Evolutionary conservation across 2,888 invertebrate species (phyloP), one percentile per base, ranked within the genome.

Genomic region (Sicus ferrugineus): DNA sequence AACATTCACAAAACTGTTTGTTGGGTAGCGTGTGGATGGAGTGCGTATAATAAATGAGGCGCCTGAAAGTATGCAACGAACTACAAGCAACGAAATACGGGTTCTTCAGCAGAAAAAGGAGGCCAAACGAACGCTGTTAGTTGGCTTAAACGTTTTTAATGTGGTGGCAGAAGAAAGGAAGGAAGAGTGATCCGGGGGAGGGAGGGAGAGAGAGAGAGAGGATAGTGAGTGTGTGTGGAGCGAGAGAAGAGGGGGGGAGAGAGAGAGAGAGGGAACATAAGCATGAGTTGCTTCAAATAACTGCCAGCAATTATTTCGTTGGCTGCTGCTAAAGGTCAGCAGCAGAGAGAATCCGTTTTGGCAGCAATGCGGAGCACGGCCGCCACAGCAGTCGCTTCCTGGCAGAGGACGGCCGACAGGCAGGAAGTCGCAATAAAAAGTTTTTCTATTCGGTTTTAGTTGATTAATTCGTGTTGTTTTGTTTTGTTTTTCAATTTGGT

Each of bases 11-110:
- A n/a, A n/a, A n/a, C n/a, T n/a, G n/a, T n/a, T n/a, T n/a, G n/a
- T n/a, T n/a, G n/a, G n/a, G n/a, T n/a, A n/a, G n/a, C n/a, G n/a
- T n/a, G 56, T 30, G 19, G 26, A 23, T 42, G 42, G 42, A 26
- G 42, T 61, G 38, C 23, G 42, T 16, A 38, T 16, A 54, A 38
- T 38, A 61, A 38, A 38, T 23, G 23, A 42, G 61, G 42, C 61
- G 61, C 61, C 61, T 7, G 42, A 61, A 61, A 26, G 21, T 61
- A 61, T 61, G 61, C 61, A 61, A 42, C 42, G 23, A 54, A 54
- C 23, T 54, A 54, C 28, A 28, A 54, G 14, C 28, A 42, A 42
- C 14, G 14, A 42, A 42, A 9, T 16, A 42, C n/a, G n/a, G n/a
- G n/a, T 42, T 9, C 4, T 16, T 42, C n/a, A 9, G n/a, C 14